Evolutionary conservation across 2,113 vertebrate genomes (phyloP).

Genomic region (Lonchura striata): DNA sequence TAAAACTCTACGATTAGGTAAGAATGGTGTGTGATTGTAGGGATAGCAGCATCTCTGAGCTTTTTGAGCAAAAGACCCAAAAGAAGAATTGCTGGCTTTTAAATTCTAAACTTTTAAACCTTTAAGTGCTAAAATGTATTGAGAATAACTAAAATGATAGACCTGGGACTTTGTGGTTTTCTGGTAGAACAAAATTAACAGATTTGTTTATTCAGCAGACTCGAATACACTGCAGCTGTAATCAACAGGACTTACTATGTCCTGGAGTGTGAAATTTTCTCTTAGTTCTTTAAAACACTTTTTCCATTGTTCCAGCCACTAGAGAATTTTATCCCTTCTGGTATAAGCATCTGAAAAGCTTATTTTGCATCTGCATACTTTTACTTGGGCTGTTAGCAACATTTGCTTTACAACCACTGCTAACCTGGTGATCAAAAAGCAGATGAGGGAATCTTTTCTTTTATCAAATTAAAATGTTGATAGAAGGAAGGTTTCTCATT

Average conservation of each 20-base stretch:
- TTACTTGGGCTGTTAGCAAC: not conserved
- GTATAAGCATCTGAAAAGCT: not conserved
- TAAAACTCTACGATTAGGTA: constrained; percentile 89
- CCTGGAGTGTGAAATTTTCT: not conserved
- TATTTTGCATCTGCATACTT: not conserved
- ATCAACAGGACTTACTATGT: not conserved
- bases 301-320: not conserved
- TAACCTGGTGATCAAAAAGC: not conserved
- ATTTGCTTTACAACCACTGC: not conserved
- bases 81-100: not conserved
- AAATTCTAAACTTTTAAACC: not conserved
- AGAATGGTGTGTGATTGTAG: not conserved
- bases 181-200: not conserved
- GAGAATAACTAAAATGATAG: not conserved
- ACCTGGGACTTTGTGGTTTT: not conserved
- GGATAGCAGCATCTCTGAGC: not conserved
- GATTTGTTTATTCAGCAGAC: not conserved
- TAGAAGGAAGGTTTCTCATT: not conserved
- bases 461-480: not conserved
- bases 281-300: not conserved
- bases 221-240: not conserved
- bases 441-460: not conserved
- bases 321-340: not conserved
- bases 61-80: not conserved
- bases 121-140: not conserved